phyloP scores from a whole-genome alignment of 1,140 invertebrate species.

The Drosophila bifasciata region DNA sequence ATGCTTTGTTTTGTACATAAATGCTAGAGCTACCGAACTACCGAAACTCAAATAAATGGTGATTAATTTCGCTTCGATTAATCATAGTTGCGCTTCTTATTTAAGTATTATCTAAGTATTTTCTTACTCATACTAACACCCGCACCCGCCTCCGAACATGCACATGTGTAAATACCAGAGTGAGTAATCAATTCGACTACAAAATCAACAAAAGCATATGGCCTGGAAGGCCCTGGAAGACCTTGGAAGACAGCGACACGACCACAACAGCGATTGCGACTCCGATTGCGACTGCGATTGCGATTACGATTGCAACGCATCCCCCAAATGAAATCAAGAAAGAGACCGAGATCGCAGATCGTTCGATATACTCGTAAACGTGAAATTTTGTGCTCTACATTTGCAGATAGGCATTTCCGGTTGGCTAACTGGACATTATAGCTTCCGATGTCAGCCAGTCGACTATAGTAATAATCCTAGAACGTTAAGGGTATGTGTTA shows the following conservation, averaged over 20 bases:
- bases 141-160: constrained; percentile 29
- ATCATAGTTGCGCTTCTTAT: constrained; percentile 48
- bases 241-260: too few relatives aligned
- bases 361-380: constrained; percentile 33
- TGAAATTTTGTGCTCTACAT: constrained; percentile 82
- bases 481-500: constrained; percentile 92
- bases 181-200: constrained; percentile 14
- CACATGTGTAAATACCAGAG: constrained; percentile 56
- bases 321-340: constrained; percentile 10
- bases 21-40: constrained; percentile 24
- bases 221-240: background rate
- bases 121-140: constrained; percentile 60
- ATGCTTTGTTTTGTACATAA: constrained; percentile 57
- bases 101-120: constrained; percentile 62
- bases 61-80: constrained; percentile 65
- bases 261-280: constrained; percentile 4
- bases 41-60: constrained; percentile 28
- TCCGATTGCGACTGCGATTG: constrained; percentile 10
- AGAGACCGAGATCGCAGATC: constrained; percentile 6
- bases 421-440: constrained; percentile 96
- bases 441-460: constrained; percentile 96
- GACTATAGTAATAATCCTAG: constrained; percentile 95
- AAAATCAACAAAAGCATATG: constrained; percentile 3
- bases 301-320: constrained; percentile 3
- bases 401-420: constrained; percentile 93